These are phyloP conservation scores for Seira ritae DNA, from an alignment of 2,888 invertebrate species.

Conservation along the genomic window DNA sequence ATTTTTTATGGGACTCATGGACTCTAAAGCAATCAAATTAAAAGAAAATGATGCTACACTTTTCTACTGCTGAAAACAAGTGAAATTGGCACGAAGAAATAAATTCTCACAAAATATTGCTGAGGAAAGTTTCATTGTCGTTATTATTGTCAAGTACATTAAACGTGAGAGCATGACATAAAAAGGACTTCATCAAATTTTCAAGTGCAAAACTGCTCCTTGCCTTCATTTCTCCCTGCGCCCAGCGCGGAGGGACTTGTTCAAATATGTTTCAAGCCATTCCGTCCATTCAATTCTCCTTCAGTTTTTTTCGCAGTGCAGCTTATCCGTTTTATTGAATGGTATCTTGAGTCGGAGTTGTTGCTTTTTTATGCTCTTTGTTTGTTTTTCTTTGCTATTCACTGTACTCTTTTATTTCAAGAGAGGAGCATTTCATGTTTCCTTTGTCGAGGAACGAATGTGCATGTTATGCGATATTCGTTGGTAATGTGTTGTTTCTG, in stretches of 20 bases:
- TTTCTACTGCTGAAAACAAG: background rate
- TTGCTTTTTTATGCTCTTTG: slow-evolving; percentile 6
- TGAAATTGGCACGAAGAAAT: too few species aligned
- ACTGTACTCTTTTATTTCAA: slow-evolving; percentile 13
- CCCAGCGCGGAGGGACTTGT: too few species aligned
- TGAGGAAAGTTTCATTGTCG: background rate
- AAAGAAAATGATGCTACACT: too few species aligned
- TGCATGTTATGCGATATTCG: background rate
- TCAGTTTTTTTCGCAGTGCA: background rate
- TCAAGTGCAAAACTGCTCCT: background rate
- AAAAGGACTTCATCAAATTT: background rate
- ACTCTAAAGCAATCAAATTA: too few species aligned
- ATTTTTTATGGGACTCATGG: background rate
- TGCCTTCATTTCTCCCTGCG: background rate
- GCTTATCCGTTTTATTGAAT: background rate
- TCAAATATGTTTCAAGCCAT: background rate
- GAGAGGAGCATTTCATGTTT: background rate
- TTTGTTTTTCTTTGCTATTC: slow-evolving; percentile 15
- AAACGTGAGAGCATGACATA: slow-evolving; percentile 6
- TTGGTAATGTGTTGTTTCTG: slow-evolving; percentile 8
- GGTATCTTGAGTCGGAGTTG: slow-evolving; percentile 2
- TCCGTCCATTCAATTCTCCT: background rate
- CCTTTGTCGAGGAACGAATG: background rate
- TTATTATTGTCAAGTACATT: background rate
- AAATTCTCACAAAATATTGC: background rate